These are phyloP conservation scores for Merodon equestris DNA, from an alignment of 2,888 invertebrate genomes.

Conservation along the genomic window DNA sequence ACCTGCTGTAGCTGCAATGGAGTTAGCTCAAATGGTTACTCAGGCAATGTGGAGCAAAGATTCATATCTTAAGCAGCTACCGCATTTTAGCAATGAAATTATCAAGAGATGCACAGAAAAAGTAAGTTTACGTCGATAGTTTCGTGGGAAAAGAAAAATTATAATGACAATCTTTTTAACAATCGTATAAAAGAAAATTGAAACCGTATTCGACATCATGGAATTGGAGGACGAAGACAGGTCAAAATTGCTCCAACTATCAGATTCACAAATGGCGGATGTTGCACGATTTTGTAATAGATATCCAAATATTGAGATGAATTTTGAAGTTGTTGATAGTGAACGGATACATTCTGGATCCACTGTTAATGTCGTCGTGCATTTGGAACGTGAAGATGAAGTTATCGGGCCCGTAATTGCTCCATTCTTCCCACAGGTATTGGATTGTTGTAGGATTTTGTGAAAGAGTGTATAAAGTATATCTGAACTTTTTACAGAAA, in stretches of 20 bases:
- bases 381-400: conserved; percentile 97
- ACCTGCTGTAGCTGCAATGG: conserved; percentile 99
- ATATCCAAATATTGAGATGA: conserved; percentile 98
- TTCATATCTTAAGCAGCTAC: conserved; percentile 96
- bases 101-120: conserved; percentile 95
- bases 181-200: conserved; percentile 79
- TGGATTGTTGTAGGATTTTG: not conserved
- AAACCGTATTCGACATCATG: conserved; percentile 88
- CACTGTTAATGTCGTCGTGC: conserved; percentile 93
- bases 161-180: no score
- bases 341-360: conserved; percentile 89
- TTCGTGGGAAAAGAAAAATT: not conserved
- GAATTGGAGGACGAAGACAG: conserved; percentile 92
- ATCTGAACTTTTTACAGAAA: conserved; percentile 82
- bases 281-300: conserved; percentile 99
- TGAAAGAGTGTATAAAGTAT: not conserved
- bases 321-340: conserved; percentile 92
- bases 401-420: conserved; percentile 98
- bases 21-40: conserved; percentile 99
- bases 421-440: conserved; percentile 97
- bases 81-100: conserved; percentile 94
- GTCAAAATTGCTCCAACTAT: conserved; percentile 87
- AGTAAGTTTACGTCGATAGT: conserved; percentile 67
- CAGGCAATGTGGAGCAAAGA: conserved; percentile 99
- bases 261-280: conserved; percentile 95